Base-by-base conservation (phyloP, 1,140 invertebrate genomes). In the Linepithema humile region DNA sequence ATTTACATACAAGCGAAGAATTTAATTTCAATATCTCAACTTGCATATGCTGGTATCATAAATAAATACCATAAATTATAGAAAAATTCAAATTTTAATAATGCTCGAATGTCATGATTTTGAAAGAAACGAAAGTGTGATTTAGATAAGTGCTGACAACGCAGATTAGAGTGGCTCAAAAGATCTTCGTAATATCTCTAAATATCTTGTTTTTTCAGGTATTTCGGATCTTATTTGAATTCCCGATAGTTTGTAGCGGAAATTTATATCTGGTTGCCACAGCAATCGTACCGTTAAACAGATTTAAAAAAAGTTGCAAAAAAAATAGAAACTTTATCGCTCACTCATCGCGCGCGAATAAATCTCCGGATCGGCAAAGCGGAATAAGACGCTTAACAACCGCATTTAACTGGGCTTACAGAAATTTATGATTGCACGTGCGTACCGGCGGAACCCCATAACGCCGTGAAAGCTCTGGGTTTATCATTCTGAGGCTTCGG, bases 391-490 rank as follows among this genome's bases (percentile, higher is more conserved):
- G 32, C 75, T 78, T 78, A 78, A 26, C 48, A 29, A 40, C 12
- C 35, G 64, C 48, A 50, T 70, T 80, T 80, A 80, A 80, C 75
- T 69, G 50, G 23, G 12, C 12, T 80, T 69, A 69, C n/a, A 80
- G 26, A 65, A 80, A 80, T 80, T 70, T 80, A 69, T 40, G 62
- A 17, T 53, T 53, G 65, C 64, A 53, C 75, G 64, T 32, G 59
- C 23, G 59, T 17, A 15, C 10, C 26, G 15, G 2, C 29, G 3
- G 17, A 69, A 32, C 17, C 10, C n/a, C n/a, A 26, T 77, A 77
- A 77, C 29, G n/a, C 59, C 40, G n/a, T 35, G 59, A 43, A 48
- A 80, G 64, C 50, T 69, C 75, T 43, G 48, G 38, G 32, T 70
- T 78, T 78, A 69, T 53, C 23, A 48, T 67, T 4, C 23, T 12